Base-by-base conservation (phyloP, 1,140 invertebrate species). In the Heliconius melpomene region DNA sequence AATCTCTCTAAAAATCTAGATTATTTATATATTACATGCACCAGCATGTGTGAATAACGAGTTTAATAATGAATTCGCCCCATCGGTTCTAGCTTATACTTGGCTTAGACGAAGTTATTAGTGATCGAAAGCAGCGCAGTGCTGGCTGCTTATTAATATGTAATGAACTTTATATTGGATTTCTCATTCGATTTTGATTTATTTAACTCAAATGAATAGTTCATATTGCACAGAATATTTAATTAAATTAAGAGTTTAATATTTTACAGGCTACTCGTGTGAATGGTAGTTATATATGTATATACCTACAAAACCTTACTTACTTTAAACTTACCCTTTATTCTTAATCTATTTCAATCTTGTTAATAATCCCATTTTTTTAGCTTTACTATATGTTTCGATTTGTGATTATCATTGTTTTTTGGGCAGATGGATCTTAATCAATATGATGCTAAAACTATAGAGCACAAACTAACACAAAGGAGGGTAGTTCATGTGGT, bases 81-180 rank as follows among this genome's bases (percentile, higher is more conserved):
- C 26, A 66, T 26, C 18, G 13, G 26, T 29, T 66, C 60, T 29
- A 29, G 26, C 26, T 66, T 66, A 66, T 66, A 66, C 60, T 29
- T 29, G 60, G 3, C 60, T 29, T 29, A 66, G 60, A 29, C 26
- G 60, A 66, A 66, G 60, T 66, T 66, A 66, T 66, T 66, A 66
- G 60, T 7, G 60, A 29, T 66, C 60, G 60, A 66, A 66, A 66
- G 60, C 60, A 66, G 60, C 26, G 23, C 54, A 60, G 54, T 60
- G 60, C 60, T 16, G 23, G 60, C 26, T 16, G 26, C 29, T 66
- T 66, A 66, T 66, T 66, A 66, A 29, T 66, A 66, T 66, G 60
- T 66, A 66, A 66, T 66, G 1, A 66, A 66, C 60, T 66, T 29
- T 1, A 66, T 16, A 66, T 66, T 29, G 26, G 60, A 66, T 66